phyloP scores from a whole-genome alignment of 2,113 vertebrate genomes.

The Anolis sagrei region DNA sequence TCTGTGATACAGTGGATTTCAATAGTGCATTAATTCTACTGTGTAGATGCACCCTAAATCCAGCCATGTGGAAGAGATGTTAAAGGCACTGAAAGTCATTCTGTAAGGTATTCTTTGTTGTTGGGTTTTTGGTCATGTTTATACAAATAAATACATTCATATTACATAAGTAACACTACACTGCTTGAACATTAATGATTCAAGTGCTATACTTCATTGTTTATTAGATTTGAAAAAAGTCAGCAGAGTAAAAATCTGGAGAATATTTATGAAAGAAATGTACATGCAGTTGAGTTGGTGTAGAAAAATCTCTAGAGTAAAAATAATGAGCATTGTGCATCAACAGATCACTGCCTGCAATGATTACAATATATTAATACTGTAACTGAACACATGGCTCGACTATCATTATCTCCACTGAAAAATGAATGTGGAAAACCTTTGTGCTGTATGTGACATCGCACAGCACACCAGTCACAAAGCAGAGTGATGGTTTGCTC shows the following conservation, averaged over 20 bases:
- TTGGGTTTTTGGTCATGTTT: neutral
- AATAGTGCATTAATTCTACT: no score
- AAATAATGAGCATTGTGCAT: neutral
- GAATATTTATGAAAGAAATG: neutral
- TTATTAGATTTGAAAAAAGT: neutral
- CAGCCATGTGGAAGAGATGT: neutral
- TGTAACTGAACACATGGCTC: neutral
- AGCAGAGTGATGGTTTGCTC: neutral
- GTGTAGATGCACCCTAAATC: neutral
- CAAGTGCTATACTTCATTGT: neutral
- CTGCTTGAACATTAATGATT: neutral
- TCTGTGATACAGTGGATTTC: neutral
- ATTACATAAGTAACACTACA: neutral
- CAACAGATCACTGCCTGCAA: slow-evolving; percentile 3
- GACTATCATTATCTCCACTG: neutral
- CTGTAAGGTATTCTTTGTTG: neutral
- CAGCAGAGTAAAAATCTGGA: slow-evolving; percentile 1
- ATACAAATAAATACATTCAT: neutral
- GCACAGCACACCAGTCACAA: slow-evolving; percentile 14
- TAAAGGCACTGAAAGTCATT: no score
- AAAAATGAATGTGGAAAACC: neutral
- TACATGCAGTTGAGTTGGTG: slow-evolving; percentile 13
- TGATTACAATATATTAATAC: neutral
- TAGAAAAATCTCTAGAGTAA: neutral
- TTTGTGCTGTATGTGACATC: neutral